A percentile compares a stretch with the other conserved stretches of the same genome.
phyloP scores from a whole-genome alignment of 1,140 invertebrate species.

The Lepidostoma basale region DNA sequence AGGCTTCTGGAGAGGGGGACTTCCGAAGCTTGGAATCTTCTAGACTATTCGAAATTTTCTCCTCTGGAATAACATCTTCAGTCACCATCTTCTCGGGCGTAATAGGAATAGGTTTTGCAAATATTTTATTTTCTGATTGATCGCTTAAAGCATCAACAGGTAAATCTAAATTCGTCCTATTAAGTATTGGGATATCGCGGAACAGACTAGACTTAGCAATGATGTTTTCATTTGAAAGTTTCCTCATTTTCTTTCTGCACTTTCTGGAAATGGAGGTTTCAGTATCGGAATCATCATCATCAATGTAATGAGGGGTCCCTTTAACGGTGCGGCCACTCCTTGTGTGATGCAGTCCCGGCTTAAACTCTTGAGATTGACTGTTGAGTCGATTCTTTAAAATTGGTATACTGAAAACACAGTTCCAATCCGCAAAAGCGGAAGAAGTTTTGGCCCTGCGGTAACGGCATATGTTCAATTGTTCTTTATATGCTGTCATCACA shows the following conservation, averaged over 20 bases:
- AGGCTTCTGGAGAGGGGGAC: constrained; percentile 3
- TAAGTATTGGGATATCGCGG: constrained; percentile 12
- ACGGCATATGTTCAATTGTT: constrained; percentile 34
- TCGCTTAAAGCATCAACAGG: background rate
- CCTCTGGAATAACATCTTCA: background rate
- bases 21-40: background rate
- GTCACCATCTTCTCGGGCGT: constrained; percentile 2
- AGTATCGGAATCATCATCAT: constrained; percentile 35
- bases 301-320: constrained; percentile 34
- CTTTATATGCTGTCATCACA: constrained; percentile 35
- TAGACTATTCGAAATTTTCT: background rate
- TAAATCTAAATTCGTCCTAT: background rate
- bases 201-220: constrained; percentile 33
- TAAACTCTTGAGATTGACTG: constrained; percentile 12
- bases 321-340: constrained; percentile 37
- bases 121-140: background rate
- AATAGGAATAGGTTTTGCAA: background rate
- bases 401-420: constrained; percentile 26
- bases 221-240: constrained; percentile 32
- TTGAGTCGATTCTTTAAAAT: constrained; percentile 25
- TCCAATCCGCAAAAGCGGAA: constrained; percentile 38
- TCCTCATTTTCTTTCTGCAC: constrained; percentile 34
- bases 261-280: constrained; percentile 1
- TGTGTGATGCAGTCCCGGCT: constrained; percentile 29
- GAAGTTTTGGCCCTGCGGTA: constrained; percentile 37